Evolutionary conservation across 2,888 invertebrate species (phyloP).

Genomic region (Harmothoe impar): DNA sequence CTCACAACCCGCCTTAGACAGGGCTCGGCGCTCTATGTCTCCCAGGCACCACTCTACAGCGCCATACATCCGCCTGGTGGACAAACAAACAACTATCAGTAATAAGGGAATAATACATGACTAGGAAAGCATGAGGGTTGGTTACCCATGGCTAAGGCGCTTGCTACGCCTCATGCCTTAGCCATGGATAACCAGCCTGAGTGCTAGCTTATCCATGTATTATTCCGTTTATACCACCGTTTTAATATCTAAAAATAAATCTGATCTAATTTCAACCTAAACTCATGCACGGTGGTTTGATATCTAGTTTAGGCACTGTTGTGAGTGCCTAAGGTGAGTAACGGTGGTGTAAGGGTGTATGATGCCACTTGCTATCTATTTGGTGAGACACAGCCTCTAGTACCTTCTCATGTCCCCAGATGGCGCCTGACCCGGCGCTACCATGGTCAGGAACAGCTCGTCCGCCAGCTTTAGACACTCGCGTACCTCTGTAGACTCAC

Average conservation of each 20-base stretch:
- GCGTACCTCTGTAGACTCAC: background rate
- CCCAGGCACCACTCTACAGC: background rate
- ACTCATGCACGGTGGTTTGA: background rate
- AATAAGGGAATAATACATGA: background rate
- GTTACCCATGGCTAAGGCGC: background rate
- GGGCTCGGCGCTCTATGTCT: background rate
- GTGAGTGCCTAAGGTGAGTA: background rate
- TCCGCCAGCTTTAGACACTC: background rate
- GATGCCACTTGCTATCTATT: too few relatives aligned
- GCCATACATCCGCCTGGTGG: constrained; percentile 29
- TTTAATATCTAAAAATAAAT: too few relatives aligned
- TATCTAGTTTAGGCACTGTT: background rate
- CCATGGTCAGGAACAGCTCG: background rate
- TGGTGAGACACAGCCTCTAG: too few relatives aligned
- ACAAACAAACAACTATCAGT: background rate
- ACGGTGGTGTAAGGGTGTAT: background rate
- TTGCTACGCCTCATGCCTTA: background rate
- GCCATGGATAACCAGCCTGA: too few relatives aligned
- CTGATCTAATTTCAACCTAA: too few relatives aligned
- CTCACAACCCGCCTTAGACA: background rate
- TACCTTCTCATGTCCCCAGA: background rate
- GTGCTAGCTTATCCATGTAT: too few relatives aligned
- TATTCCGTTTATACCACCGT: too few relatives aligned
- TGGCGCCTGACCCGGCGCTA: background rate
- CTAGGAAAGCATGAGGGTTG: background rate